phyloP scores from a whole-genome alignment of 2,797 vertebrate species.

The Phataginus tetradactyla region DNA sequence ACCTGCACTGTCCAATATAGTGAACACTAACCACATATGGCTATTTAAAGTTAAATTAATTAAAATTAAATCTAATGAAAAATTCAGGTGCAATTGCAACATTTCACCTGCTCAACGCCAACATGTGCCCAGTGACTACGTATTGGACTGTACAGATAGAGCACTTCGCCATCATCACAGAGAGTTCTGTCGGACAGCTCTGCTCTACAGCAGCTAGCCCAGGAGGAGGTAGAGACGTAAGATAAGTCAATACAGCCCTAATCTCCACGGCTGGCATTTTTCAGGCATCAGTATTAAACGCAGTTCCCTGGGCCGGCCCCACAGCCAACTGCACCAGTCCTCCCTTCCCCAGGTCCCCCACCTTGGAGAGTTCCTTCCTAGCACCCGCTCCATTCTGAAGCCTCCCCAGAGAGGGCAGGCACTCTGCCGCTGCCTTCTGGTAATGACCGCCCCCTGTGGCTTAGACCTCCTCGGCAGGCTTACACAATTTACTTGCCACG shows the following conservation, averaged over 20 bases:
- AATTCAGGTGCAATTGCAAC: background rate
- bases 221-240: background rate
- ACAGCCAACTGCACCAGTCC: fast-evolving
- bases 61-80: background rate
- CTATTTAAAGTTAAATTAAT: background rate
- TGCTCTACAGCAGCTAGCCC: background rate
- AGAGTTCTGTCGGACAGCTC: background rate
- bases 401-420: background rate
- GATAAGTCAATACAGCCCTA: background rate
- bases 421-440: background rate
- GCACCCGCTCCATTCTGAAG: background rate
- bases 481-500: background rate
- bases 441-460: background rate
- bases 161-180: background rate
- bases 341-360: background rate
- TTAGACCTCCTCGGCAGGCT: background rate
- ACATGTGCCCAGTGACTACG: background rate
- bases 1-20: background rate
- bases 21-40: background rate
- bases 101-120: background rate
- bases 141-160: background rate
- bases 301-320: background rate
- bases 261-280: background rate
- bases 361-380: background rate
- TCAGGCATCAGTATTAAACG: background rate